Evolutionary conservation across 2,113 vertebrate species (phyloP), one percentile per base, ranked within the genome.

Genomic region (Clarias magur): DNA sequence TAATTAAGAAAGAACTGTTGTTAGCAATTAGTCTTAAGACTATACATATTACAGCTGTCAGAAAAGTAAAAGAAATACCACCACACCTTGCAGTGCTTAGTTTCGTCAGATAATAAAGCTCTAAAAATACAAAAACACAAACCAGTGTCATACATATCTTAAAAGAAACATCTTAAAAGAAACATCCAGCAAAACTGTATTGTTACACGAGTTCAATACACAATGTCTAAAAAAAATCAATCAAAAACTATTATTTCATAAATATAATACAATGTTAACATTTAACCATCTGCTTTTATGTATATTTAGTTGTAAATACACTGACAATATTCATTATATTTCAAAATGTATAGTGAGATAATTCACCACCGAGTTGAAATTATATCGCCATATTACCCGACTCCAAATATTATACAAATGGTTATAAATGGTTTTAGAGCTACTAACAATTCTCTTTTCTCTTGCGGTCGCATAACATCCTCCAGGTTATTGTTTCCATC

Each of bases 401-500:
- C 38, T 23, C 21, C 10, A 25, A 48, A 38, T 30, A 72, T 38
- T 48, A 75, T 53, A 53, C 25, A 73, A 73, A 42, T 9, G 19
- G 38, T 21, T 12, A 23, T 73, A 38, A 76, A 85, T 13, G 4
- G 25, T 54, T 53, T 53, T 60, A 19, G 15, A 54, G 59, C 6
- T 48, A 42, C 73, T 79, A 56, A 85, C 84, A 23, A 25, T 65
- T 23, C 76, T 34, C 62, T 25, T 86, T 80, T 56, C 38, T 2
- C 63, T 59, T 70, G 48, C 11, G 17, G 30, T 42, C 2, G n/a
- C 7, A 10, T 79, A 53, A 60, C 7, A n/a, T 56, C 11, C 38
- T 60, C 73, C 27, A 81, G 59, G 78, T 86, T 86, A 80, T 82
- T 86, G 85, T 86, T 86, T 82, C 79, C 79, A 82, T 82, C 67